Evolutionary conservation across 2,113 vertebrate genomes (phyloP).

Genomic region (Fulica atra): DNA sequence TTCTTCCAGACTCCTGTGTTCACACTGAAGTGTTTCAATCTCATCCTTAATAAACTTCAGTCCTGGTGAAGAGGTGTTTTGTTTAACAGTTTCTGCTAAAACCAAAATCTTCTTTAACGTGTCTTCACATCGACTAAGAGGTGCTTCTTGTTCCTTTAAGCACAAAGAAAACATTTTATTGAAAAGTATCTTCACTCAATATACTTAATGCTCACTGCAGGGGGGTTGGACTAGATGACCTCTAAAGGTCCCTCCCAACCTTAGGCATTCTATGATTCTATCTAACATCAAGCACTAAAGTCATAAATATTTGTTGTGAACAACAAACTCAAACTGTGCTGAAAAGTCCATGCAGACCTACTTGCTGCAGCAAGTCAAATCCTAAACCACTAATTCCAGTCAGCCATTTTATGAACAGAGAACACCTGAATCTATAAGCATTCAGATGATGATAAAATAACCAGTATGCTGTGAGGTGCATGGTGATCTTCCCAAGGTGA

Average conservation of each 20-base stretch:
- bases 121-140: slow-evolving; percentile 48
- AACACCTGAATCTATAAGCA: background rate
- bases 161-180: slow-evolving; percentile 22
- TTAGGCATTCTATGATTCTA: too few relatives aligned
- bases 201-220: background rate
- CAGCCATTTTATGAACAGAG: background rate
- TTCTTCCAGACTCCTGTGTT: slow-evolving; percentile 67
- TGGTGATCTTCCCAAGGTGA: background rate
- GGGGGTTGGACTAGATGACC: too few relatives aligned
- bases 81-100: slow-evolving; percentile 69
- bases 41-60: slow-evolving; percentile 71
- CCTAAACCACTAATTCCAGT: background rate
- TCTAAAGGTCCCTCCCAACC: too few relatives aligned
- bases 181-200: background rate
- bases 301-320: background rate
- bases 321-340: slow-evolving; percentile 15
- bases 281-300: background rate
- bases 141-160: slow-evolving; percentile 70
- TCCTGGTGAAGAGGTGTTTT: slow-evolving; percentile 69
- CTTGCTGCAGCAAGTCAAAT: background rate
- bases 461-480: background rate
- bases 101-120: slow-evolving; percentile 52
- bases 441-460: background rate
- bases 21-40: slow-evolving; percentile 64
- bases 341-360: background rate